Evolutionary conservation across 2,113 vertebrate genomes (phyloP).

Genomic region (Equus przewalskii): DNA sequence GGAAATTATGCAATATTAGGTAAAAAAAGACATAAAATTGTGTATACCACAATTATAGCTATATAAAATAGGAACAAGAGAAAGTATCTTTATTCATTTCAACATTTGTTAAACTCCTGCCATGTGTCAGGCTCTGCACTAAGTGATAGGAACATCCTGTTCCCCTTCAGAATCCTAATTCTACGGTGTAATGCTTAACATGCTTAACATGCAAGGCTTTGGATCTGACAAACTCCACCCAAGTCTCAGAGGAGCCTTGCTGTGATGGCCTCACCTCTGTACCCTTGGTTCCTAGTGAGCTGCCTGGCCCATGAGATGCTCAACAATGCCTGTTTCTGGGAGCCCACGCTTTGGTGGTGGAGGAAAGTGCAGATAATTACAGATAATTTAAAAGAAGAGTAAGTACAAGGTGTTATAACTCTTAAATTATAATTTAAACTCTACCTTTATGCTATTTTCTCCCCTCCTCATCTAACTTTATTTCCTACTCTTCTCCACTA

Average conservation of each 20-base stretch:
- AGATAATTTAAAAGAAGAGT: slow-evolving; percentile 22
- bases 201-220: neutral
- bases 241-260: neutral
- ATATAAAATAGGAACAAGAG: slow-evolving; percentile 49
- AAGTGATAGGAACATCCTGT: neutral
- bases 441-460: neutral
- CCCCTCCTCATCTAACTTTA: neutral
- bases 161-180: neutral
- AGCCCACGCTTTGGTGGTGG: neutral
- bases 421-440: slow-evolving; percentile 19
- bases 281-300: neutral
- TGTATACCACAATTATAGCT: slow-evolving; percentile 16
- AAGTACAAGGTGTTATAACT: neutral
- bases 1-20: slow-evolving; percentile 4
- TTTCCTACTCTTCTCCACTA: neutral
- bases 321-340: neutral
- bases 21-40: slow-evolving; percentile 4
- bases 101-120: neutral
- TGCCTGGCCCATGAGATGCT: neutral
- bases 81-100: slow-evolving; percentile 50
- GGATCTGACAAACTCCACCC: neutral
- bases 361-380: neutral
- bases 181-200: neutral
- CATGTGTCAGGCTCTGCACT: neutral
- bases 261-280: neutral